phyloP scores from a whole-genome alignment of 2,888 invertebrate genomes.

The Ophion ellenae region DNA sequence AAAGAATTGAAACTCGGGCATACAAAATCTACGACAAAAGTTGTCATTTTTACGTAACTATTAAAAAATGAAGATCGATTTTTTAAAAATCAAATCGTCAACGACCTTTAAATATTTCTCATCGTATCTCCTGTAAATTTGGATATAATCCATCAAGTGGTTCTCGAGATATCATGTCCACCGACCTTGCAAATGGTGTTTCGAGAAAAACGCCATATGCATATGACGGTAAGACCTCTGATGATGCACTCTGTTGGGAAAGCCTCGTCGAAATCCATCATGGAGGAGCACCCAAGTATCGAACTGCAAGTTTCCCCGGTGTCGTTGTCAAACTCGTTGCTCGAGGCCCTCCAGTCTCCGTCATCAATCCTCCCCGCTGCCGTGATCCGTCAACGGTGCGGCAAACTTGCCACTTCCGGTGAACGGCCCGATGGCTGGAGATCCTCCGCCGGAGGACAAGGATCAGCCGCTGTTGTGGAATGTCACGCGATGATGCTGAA shows the following conservation, averaged over 20 bases:
- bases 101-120: too few species aligned
- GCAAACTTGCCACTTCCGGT: not conserved
- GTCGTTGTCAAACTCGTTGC: not conserved
- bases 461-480: not conserved
- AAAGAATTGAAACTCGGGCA: too few species aligned
- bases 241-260: not conserved
- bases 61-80: too few species aligned
- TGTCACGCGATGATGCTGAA: not conserved
- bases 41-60: too few species aligned
- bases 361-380: not conserved
- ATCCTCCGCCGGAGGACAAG: not conserved
- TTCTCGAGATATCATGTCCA: too few species aligned
- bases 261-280: not conserved
- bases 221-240: not conserved
- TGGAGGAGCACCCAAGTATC: not conserved
- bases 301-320: not conserved
- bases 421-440: not conserved
- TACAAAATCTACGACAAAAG: too few species aligned
- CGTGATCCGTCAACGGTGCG: not conserved
- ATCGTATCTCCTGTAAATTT: too few species aligned
- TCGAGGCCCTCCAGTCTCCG: not conserved
- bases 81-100: too few species aligned
- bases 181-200: too few species aligned
- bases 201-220: too few species aligned
- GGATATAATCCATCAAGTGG: too few species aligned